These are phyloP conservation scores for Corvus moneduloides DNA, from an alignment of 2,113 vertebrate species.

Conservation along the genomic window DNA sequence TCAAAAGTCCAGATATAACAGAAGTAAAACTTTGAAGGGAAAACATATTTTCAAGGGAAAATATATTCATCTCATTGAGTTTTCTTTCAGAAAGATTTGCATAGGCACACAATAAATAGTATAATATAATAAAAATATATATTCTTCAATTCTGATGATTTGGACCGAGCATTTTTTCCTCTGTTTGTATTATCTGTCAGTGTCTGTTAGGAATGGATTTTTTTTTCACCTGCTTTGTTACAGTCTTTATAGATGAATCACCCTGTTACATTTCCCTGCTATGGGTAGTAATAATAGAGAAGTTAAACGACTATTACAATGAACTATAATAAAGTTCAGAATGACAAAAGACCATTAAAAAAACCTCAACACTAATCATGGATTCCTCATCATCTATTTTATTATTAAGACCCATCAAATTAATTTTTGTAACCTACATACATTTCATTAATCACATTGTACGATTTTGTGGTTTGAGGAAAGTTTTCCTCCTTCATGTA, in stretches of 20 bases:
- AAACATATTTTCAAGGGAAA: neutral
- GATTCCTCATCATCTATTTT: neutral
- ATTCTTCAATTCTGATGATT: neutral
- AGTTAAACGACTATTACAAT: neutral
- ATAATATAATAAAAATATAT: neutral
- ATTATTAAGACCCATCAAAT: neutral
- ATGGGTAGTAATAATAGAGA: neutral
- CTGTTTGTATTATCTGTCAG: neutral
- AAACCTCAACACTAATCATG: neutral
- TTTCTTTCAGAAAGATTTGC: neutral
- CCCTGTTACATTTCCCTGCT: neutral
- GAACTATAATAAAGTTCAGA: neutral
- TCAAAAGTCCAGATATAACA: neutral
- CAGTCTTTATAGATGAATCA: neutral
- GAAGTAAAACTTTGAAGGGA: neutral
- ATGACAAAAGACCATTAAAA: neutral
- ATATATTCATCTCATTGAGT: neutral
- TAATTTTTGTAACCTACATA: neutral
- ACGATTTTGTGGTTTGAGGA: neutral
- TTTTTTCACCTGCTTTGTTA: neutral
- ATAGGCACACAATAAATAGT: neutral
- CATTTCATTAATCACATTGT: neutral
- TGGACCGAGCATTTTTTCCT: neutral
- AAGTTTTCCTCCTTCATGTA: neutral
- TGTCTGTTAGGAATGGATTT: neutral